A percentile compares a stretch with the other conserved stretches of the same genome.
phyloP scores from a whole-genome alignment of 2,113 vertebrate genomes.

The Micronycteris hirsuta region DNA sequence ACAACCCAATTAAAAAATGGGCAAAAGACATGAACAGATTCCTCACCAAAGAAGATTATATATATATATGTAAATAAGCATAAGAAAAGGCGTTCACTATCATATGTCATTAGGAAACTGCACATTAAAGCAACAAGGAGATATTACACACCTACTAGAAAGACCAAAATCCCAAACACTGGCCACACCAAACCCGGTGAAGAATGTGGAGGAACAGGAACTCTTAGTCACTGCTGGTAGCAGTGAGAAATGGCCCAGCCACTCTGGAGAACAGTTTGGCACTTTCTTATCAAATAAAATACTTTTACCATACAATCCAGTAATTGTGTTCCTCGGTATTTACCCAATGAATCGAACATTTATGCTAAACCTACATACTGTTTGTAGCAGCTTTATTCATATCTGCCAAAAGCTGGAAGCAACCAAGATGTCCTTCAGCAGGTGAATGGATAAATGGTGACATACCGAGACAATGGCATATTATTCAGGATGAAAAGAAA shows the following conservation, averaged over 20 bases:
- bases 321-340: background rate
- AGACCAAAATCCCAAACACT: background rate
- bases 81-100: background rate
- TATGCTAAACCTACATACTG: too few relatives aligned
- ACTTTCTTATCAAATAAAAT: slow-evolving; percentile 1
- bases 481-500: background rate
- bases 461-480: background rate
- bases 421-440: too few relatives aligned
- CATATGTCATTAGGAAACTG: background rate
- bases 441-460: background rate
- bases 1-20: background rate
- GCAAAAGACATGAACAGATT: background rate
- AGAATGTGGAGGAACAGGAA: background rate
- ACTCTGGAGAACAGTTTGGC: background rate
- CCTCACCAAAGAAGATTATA: background rate
- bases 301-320: background rate
- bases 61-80: background rate
- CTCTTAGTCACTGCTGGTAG: background rate
- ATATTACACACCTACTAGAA: background rate
- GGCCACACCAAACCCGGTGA: background rate
- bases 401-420: too few relatives aligned
- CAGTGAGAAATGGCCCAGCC: background rate
- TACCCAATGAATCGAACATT: background rate
- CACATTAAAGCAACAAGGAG: background rate
- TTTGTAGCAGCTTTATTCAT: too few relatives aligned